Percentiles rank a stretch among this genome's conserved stretches.
Evolutionary conservation across 2,888 invertebrate genomes (phyloP).

Genomic region (Amphipoea lucens): DNA sequence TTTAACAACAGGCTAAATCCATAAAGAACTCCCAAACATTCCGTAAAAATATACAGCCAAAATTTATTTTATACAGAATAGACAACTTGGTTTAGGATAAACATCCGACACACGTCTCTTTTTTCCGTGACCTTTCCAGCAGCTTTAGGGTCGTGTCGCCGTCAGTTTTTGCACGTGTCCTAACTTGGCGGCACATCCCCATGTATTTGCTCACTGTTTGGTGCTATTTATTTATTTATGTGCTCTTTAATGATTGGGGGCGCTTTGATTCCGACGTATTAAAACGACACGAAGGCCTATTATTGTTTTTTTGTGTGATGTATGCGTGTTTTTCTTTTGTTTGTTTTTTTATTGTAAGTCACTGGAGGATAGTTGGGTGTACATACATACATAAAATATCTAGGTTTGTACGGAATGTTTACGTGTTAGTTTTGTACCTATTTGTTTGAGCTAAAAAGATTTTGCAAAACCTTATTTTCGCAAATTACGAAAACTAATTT

Average conservation of each 20-base stretch:
- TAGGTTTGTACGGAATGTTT: background rate
- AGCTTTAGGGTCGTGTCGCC: slow-evolving; percentile 17
- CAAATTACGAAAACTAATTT: background rate
- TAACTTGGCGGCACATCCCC: slow-evolving; percentile 76
- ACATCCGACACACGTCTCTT: slow-evolving; percentile 20
- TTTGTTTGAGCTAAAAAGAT: background rate
- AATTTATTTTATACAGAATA: slow-evolving; percentile 27
- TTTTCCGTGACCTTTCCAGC: slow-evolving; percentile 51
- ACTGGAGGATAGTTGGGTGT: slow-evolving; percentile 20
- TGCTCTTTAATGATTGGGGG: slow-evolving; percentile 86
- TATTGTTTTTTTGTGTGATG: slow-evolving; percentile 73
- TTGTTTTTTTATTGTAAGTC: slow-evolving; percentile 49
- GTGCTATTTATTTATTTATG: slow-evolving; percentile 86
- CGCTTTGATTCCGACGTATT: slow-evolving; percentile 84
- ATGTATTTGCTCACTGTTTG: slow-evolving; percentile 80
- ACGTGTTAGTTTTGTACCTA: background rate
- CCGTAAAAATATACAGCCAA: background rate
- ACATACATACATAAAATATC: slow-evolving; percentile 22
- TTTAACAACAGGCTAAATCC: background rate
- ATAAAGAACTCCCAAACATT: background rate
- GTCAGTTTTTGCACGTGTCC: slow-evolving; percentile 66
- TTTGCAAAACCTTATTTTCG: background rate
- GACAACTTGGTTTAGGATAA: slow-evolving; percentile 31
- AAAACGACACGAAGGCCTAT: slow-evolving; percentile 77
- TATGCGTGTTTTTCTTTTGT: slow-evolving; percentile 63